Evolutionary conservation across 1,140 invertebrate genomes (phyloP).

Genomic region (Drosophila varians): DNA sequence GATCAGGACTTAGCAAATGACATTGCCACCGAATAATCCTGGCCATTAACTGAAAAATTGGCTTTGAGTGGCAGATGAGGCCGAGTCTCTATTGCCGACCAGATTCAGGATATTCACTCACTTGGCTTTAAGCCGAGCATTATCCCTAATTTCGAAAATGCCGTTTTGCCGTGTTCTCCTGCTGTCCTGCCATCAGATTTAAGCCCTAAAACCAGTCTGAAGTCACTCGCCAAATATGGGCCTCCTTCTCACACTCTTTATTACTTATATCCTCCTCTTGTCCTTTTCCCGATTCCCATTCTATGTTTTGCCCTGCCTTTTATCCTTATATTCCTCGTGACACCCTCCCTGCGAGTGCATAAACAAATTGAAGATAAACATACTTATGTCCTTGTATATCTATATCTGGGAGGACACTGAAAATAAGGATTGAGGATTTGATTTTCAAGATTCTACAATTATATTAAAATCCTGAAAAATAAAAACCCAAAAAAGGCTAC

Average conservation of each 20-base stretch:
- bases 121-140: slow-evolving; percentile 19
- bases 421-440: too few species aligned
- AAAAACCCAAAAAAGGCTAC: too few species aligned
- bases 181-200: slow-evolving; percentile 40
- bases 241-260: slow-evolving; percentile 3
- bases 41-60: slow-evolving; percentile 53
- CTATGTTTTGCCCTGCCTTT: background rate
- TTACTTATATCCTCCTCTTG: background rate
- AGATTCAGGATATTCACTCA: slow-evolving; percentile 16
- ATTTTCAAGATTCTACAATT: too few species aligned
- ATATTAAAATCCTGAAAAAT: too few species aligned
- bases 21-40: slow-evolving; percentile 60
- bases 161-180: slow-evolving; percentile 45
- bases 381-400: slow-evolving; percentile 26
- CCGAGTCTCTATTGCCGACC: slow-evolving; percentile 7
- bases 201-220: slow-evolving; percentile 34
- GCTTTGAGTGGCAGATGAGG: slow-evolving; percentile 35
- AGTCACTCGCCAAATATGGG: background rate
- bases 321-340: background rate
- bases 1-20: slow-evolving; percentile 54
- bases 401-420: background rate
- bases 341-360: slow-evolving; percentile 42
- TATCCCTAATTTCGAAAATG: slow-evolving; percentile 62
- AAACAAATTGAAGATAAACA: slow-evolving; percentile 57
- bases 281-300: background rate